Base-by-base conservation (phyloP, 2,797 vertebrate genomes). In the Enteromius trimaculatus region DNA sequence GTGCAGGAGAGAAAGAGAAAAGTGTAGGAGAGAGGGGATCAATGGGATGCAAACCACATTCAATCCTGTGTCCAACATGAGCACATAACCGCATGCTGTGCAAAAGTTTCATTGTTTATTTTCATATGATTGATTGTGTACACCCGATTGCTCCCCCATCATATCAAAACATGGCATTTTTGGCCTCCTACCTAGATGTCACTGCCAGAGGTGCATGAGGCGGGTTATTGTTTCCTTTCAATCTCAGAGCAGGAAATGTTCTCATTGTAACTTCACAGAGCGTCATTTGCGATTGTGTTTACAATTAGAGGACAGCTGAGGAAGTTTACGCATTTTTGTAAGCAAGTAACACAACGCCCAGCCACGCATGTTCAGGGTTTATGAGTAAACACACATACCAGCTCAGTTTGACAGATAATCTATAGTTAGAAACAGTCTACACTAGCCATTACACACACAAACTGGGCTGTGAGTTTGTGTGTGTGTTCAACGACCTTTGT, bases 201-300 rank as follows among this genome's bases (percentile, higher is more conserved):
- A 44, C 19, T 72, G 39, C 42, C 39, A 58, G 51, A 80, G 66
- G 78, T 29, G n/a, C 65, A 70, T 29, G 49, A 58, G 51, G 16
- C n/a, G 26, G 53, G 17, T 68, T 75, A 75, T 60, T 80, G 78
- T 80, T 80, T 66, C 60, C 77, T 34, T 80, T 79, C 74, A n/a
- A 55, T 79, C 77, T 82, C 69, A 1, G 77, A 39, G 13, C 81
- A 87, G 84, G 81, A 83, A 81, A 80, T 71, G 58, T 75, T 70
- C 84, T 74, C 60, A 29, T 31, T 84, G 80, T 72, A 58, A 71
- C 65, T 74, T 79, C 80, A 79, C 64, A 64, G n/a, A 77, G 23
- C 68, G 23, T 37, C 44, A 77, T 80, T 81, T 84, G 65, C 62
- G 10, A 49, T 26, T 51, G 34, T 83, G 16, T 81, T 71, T 72